Base-by-base conservation (phyloP, 2,888 invertebrate species). In the Hololepta plana region DNA sequence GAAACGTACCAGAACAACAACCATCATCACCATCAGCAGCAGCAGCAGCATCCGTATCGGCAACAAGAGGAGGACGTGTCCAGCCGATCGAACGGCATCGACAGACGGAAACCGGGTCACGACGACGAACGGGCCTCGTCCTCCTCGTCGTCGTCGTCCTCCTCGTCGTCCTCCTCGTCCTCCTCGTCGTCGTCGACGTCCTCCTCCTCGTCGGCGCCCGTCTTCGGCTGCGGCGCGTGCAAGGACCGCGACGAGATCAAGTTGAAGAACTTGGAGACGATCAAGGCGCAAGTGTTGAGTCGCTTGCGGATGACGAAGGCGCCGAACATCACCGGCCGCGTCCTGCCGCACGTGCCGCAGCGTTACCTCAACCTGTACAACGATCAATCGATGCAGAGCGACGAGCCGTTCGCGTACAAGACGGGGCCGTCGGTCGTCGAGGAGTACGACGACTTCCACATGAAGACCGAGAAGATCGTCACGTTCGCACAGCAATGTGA, bases 361-460 rank as follows among this genome's bases (percentile, higher is more conserved):
- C 49, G 53, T 21, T 41, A 45, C 19, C 34, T 53, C 17, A 42
- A 40, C 20, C 8, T n/a, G 4, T 21, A 17, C 23, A 10, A 19
- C 9, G n/a, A 7, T 7, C 7, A 17, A 7, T 47, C 42, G 12
- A 59, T 60, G 57, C 58, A 57, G 37, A 51, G 51, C 26, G 60
- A 61, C 37, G 49, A 58, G 35, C 56, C 59, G 3, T 25, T 30
- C 1, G 36, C 40, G 10, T 49, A 41, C 34, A 44, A 44, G 27
- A 39, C 55, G 49, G 48, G 60, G 49, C 49, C 56, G 50, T 51
- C 55, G 52, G 48, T 62, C 53, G 56, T 60, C 52, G 51, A 66
- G 50, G 56, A 72, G 51, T 60, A 67, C 35, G 72, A 73, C 44
- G 70, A 72, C 49, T 71, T 64, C 55, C 66, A 69, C 44, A 67